These are phyloP conservation scores for Porites lutea DNA, from an alignment of 64 coral and sea anemone species.

Conservation along the genomic window DNA sequence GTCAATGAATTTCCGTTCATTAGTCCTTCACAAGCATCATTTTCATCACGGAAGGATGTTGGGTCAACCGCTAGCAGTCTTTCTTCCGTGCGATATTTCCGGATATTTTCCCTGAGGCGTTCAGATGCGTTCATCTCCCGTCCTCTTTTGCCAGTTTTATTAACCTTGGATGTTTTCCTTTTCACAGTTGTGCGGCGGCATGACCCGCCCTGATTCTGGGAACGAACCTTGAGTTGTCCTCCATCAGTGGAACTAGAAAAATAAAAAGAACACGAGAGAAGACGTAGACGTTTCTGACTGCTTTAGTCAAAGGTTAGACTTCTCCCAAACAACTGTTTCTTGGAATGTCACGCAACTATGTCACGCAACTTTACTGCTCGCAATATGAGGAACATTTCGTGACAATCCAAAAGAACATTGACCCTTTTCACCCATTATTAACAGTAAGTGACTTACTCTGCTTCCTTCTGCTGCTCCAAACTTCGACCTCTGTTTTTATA, in stretches of 20 bases:
- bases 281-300: neutral
- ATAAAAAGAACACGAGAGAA: neutral
- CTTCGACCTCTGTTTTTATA: slow-evolving; percentile 13
- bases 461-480: neutral
- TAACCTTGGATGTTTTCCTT: slow-evolving; percentile 67
- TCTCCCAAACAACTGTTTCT: no score
- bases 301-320: neutral
- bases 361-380: no score
- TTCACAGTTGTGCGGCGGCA: slow-evolving; percentile 60
- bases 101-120: slow-evolving; percentile 86
- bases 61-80: slow-evolving; percentile 71
- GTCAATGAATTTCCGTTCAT: neutral
- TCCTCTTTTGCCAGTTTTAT: slow-evolving; percentile 43
- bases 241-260: slow-evolving; percentile 24
- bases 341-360: no score
- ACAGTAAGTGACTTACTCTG: neutral
- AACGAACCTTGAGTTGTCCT: slow-evolving; percentile 2
- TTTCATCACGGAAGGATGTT: slow-evolving; percentile 12
- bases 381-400: no score
- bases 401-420: no score
- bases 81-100: slow-evolving; percentile 84
- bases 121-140: slow-evolving; percentile 62
- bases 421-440: no score
- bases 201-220: slow-evolving; percentile 6
- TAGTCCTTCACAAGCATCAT: slow-evolving; percentile 6